Conservation (phyloP, 2,797 vertebrate genomes). For the Acanthiza pusilla region DNA sequence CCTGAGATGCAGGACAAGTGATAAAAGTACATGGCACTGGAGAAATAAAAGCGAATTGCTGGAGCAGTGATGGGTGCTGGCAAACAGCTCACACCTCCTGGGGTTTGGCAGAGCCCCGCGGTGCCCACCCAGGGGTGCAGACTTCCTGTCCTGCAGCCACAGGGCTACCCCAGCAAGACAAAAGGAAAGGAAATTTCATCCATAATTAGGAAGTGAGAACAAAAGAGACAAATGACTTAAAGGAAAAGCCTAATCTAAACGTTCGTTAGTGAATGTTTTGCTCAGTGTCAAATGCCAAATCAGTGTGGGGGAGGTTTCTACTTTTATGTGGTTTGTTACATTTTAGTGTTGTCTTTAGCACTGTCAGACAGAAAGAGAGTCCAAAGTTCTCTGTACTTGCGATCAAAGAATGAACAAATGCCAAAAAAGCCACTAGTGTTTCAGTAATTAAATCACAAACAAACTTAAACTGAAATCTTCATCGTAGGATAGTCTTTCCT, state of each 20-base stretch:
- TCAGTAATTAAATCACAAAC: neutral
- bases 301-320: neutral
- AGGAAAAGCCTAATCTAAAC: conserved; percentile 62
- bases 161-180: neutral
- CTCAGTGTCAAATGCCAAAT: neutral
- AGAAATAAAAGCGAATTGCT: neutral
- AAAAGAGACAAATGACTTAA: conserved; percentile 56
- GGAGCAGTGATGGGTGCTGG: neutral
- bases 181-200: conserved; percentile 47
- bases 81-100: neutral
- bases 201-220: conserved; percentile 48
- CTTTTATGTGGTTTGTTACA: neutral
- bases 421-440: neutral
- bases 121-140: neutral
- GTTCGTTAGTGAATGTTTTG: neutral
- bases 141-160: neutral
- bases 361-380: neutral
- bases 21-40: neutral
- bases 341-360: neutral
- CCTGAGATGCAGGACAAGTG: neutral
- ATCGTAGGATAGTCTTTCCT: neutral
- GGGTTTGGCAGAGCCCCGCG: neutral
- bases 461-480: neutral
- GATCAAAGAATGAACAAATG: neutral
- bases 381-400: neutral